phyloP scores from a whole-genome alignment of 2,888 invertebrate species.

The Athalia circularis region DNA sequence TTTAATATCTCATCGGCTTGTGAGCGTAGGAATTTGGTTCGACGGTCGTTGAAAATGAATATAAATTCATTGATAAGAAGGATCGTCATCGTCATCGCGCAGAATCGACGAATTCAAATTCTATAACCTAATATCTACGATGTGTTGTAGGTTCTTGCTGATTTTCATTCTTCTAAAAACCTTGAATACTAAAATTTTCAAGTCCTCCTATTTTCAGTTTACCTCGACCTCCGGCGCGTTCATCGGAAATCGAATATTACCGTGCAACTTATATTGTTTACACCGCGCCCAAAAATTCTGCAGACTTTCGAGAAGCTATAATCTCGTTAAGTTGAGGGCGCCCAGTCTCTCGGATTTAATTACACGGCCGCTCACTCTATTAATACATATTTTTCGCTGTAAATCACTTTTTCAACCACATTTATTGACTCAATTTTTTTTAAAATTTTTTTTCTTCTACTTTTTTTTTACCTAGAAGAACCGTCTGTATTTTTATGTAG shows the following conservation, averaged over 20 bases:
- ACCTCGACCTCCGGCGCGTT: too few relatives aligned
- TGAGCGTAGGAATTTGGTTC: background rate
- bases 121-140: background rate
- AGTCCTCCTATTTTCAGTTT: too few relatives aligned
- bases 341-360: too few relatives aligned
- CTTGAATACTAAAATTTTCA: too few relatives aligned
- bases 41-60: background rate
- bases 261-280: too few relatives aligned
- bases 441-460: background rate
- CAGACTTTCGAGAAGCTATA: too few relatives aligned
- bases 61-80: background rate
- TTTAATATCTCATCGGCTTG: background rate
- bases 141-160: background rate
- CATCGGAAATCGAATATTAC: too few relatives aligned
- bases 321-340: too few relatives aligned
- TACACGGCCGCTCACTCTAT: slow-evolving; percentile 11
- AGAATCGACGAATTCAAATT: background rate
- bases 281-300: too few relatives aligned
- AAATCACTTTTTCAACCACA: slow-evolving; percentile 5
- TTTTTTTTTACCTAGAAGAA: background rate
- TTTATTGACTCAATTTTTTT: background rate
- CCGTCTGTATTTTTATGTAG: background rate
- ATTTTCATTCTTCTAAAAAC: background rate
- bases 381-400: background rate
- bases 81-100: background rate